Evolutionary conservation across 2,113 vertebrate genomes (phyloP).

Genomic region (Oxyura jamaicensis): DNA sequence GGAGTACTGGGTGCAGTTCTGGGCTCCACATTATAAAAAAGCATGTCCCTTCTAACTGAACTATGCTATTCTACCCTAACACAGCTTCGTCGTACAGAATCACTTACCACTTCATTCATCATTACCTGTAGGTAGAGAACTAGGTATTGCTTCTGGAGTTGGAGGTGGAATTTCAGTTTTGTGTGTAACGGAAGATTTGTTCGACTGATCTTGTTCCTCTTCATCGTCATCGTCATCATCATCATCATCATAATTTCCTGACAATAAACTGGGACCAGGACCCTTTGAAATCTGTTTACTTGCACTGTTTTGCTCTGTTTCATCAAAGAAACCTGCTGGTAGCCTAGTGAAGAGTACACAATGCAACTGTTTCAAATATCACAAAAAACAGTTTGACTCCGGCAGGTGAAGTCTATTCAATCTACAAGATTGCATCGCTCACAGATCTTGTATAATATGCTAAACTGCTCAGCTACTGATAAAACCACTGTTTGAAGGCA

Average conservation of each 20-base stretch:
- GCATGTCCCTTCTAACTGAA: not conserved
- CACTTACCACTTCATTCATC: not conserved
- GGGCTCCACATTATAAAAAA: not conserved
- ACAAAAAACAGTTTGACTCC: not conserved
- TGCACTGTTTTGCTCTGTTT: not conserved
- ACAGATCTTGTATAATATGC: not conserved
- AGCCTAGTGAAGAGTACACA: constrained; percentile 57
- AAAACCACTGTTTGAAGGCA: not conserved
- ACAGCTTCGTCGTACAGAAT: not conserved
- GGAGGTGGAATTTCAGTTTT: constrained; percentile 52
- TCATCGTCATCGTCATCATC: constrained; percentile 61
- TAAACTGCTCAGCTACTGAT: not conserved
- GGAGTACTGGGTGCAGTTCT: not conserved
- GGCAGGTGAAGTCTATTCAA: not conserved
- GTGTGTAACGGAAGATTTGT: not conserved
- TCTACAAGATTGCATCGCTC: not conserved
- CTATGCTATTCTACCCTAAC: not conserved
- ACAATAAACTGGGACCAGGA: constrained; percentile 77
- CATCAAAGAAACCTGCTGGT: constrained; percentile 78
- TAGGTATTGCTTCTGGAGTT: constrained; percentile 16
- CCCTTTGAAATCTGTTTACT: constrained; percentile 25
- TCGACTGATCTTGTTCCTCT: constrained; percentile 14
- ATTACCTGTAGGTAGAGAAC: constrained; percentile 67
- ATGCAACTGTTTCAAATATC: not conserved
- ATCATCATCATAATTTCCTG: constrained; percentile 82